Base-by-base conservation (phyloP, 2,113 vertebrate species). In the Hyperopisus bebe region DNA sequence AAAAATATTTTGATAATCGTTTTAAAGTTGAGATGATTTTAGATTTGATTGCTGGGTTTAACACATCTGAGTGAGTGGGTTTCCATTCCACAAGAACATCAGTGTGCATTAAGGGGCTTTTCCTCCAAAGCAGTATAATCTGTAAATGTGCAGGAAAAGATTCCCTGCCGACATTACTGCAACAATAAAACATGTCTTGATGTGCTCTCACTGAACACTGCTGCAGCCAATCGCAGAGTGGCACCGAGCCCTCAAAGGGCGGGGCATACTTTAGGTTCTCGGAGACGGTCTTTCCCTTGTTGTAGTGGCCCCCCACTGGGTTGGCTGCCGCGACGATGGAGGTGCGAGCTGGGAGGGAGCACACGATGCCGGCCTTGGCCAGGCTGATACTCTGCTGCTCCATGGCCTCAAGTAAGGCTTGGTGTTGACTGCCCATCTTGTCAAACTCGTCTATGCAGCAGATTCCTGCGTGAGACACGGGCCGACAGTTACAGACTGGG, bases 381-480 rank as follows among this genome's bases (percentile, higher is more conserved):
- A 99, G 96, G 91, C 98, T 99, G 91, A 99, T 99, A 86, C 97
- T 97, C 92, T 99, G 98, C 94, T 99, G 98, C 88, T 99, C 98
- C 98, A 99, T 99, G 87, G 98, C 98, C 93, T 99, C 98, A 47
- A 99, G 58, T 90, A 99, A 94, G 86, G 98, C 98, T 94, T 99
- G 98, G 91, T 99, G 98, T 89, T 99, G 98, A 93, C 91, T 96
- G 8, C 98, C 98, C 97, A 99, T 97, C 94, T 99, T 99, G 94
- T 99, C 98, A 95, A 99, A 99, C 93, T 99, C 98, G 93, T 99
- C 98, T 90, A 99, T 99, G 94, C 98, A 99, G 94, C 98, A 99
- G 90, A 99, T 92, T 19, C 98, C 98, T 99, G 51, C 17, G 35
- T 4, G 47, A 88, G 24, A 89, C n/a, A 17, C 1, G 35, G 21